Percentiles rank a stretch among this genome's conserved stretches.
Conservation (phyloP, 2,113 vertebrate genomes). For the Campylorhamphus procurvoides region DNA sequence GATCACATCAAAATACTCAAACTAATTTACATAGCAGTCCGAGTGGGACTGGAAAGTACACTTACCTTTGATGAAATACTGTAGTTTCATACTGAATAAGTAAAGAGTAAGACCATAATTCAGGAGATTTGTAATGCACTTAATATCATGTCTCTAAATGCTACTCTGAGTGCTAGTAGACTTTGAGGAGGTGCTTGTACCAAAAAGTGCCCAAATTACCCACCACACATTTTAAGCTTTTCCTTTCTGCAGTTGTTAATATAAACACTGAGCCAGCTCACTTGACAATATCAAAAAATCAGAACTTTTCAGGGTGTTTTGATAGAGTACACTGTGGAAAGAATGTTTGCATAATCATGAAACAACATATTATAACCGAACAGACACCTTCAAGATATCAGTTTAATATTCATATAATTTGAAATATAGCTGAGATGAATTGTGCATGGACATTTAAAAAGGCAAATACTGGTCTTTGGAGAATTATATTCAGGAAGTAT, state of each 20-base stretch:
- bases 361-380: background rate
- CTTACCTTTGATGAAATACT: rapidly evolving
- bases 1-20: background rate
- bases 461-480: background rate
- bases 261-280: background rate
- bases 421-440: background rate
- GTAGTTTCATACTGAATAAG: background rate
- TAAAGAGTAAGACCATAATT: background rate
- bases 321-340: background rate
- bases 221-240: background rate
- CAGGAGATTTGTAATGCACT: background rate
- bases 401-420: background rate
- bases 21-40: background rate
- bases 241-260: background rate
- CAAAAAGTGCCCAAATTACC: background rate
- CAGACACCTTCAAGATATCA: background rate
- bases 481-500: background rate
- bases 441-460: background rate
- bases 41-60: background rate
- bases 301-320: background rate
- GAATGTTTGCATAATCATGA: background rate
- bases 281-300: background rate
- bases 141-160: background rate
- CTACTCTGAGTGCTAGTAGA: background rate
- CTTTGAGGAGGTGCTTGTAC: background rate